These are phyloP conservation scores for Sisyra terminalis DNA, from an alignment of 2,888 invertebrate genomes.

Conservation along the genomic window DNA sequence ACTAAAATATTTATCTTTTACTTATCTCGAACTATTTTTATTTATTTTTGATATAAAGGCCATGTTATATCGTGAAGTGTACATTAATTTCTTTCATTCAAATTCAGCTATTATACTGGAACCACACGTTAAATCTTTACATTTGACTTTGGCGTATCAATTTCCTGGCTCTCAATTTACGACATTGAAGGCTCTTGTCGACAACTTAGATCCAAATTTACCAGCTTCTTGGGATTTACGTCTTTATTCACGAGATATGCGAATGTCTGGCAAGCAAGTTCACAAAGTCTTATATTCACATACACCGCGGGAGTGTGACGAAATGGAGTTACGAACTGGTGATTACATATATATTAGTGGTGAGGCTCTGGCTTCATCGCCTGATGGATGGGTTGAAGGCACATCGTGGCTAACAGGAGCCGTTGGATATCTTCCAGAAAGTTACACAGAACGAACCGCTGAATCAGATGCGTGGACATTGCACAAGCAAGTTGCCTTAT, in stretches of 20 bases:
- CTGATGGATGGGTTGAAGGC: conserved; percentile 81
- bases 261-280: conserved; percentile 57
- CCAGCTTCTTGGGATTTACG: conserved; percentile 69
- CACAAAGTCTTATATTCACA: conserved; percentile 68
- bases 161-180: conserved; percentile 58
- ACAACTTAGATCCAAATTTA: conserved; percentile 48
- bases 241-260: conserved; percentile 70
- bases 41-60: not conserved
- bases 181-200: conserved; percentile 53
- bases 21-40: not conserved
- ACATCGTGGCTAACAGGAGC: conserved; percentile 68
- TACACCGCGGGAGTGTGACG: conserved; percentile 59
- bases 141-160: conserved; percentile 79
- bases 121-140: conserved; percentile 70
- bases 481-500: conserved; percentile 49
- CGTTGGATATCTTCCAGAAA: conserved; percentile 63
- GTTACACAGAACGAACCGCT: conserved; percentile 67
- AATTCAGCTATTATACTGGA: conserved; percentile 50
- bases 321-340: conserved; percentile 68
- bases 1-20: too few species aligned
- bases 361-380: conserved; percentile 51
- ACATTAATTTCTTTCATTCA: conserved; percentile 8
- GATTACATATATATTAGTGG: conserved; percentile 73
- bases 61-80: not conserved
- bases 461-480: conserved; percentile 88